phyloP scores from a whole-genome alignment of 2,797 vertebrate genomes.

The Characodon lateralis region DNA sequence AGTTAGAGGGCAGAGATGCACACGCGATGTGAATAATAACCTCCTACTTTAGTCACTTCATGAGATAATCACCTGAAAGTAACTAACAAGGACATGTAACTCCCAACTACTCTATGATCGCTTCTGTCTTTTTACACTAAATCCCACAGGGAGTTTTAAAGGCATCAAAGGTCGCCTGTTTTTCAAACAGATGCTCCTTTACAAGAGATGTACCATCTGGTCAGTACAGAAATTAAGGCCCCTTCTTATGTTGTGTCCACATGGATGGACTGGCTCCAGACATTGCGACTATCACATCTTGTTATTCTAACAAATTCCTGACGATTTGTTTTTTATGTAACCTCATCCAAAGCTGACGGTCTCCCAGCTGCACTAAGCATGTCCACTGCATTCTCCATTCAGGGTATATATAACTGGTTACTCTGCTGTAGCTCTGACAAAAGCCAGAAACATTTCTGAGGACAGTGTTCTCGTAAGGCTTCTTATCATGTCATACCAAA shows the following conservation, averaged over 20 bases:
- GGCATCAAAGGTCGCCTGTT: slow-evolving; percentile 37
- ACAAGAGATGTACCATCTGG: slow-evolving; percentile 29
- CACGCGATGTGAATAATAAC: slow-evolving; percentile 13
- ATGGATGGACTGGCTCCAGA: slow-evolving; percentile 27
- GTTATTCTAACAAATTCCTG: slow-evolving; percentile 38
- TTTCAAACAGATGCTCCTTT: slow-evolving; percentile 35
- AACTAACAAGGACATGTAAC: slow-evolving; percentile 29
- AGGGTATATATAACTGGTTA: slow-evolving; percentile 60
- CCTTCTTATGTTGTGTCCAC: slow-evolving; percentile 14
- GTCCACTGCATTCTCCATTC: slow-evolving; percentile 47
- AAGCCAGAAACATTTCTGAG: slow-evolving; percentile 49
- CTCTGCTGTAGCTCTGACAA: slow-evolving; percentile 36
- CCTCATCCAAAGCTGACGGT: slow-evolving; percentile 42
- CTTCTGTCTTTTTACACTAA: slow-evolving; percentile 28
- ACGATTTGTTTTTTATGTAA: slow-evolving; percentile 58
- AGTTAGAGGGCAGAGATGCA: slow-evolving; percentile 37
- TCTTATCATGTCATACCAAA: slow-evolving; percentile 45
- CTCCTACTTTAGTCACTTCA: slow-evolving; percentile 33
- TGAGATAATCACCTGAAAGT: slow-evolving; percentile 23
- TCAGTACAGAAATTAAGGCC: slow-evolving; percentile 48
- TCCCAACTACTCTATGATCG: slow-evolving; percentile 36
- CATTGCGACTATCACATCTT: slow-evolving; percentile 12
- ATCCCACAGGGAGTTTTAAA: slow-evolving; percentile 45
- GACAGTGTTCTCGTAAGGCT: slow-evolving; percentile 56
- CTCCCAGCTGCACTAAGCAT: slow-evolving; percentile 33